These are phyloP conservation scores for Parnassius glacialis DNA, from an alignment of 2,888 invertebrate species.

Conservation along the genomic window DNA sequence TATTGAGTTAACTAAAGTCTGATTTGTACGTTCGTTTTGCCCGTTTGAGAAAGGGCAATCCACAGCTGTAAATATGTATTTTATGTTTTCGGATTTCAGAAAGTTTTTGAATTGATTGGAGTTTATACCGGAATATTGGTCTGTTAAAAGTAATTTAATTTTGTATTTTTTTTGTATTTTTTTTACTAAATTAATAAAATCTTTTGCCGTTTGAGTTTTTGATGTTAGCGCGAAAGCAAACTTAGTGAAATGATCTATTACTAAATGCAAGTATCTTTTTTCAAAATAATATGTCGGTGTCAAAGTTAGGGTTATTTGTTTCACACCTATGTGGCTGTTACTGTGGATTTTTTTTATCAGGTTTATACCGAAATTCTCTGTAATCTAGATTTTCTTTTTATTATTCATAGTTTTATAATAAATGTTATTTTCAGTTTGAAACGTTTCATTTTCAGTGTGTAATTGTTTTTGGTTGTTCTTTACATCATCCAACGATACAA, in stretches of 20 bases:
- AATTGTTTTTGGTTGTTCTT: constrained; percentile 1
- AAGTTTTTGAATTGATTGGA: constrained; percentile 32
- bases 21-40: constrained; percentile 31
- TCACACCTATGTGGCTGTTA: constrained; percentile 26
- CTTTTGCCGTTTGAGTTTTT: constrained; percentile 30
- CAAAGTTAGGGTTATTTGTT: constrained; percentile 26
- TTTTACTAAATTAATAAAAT: constrained; percentile 30
- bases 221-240: constrained; percentile 28
- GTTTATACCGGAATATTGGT: constrained; percentile 40
- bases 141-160: constrained; percentile 26
- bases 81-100: constrained; percentile 29
- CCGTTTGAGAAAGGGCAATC: constrained; percentile 39
- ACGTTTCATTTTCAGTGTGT: neutral
- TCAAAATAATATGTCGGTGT: constrained; percentile 20
- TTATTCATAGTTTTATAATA: too few species aligned
- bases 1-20: constrained; percentile 40
- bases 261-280: constrained; percentile 30
- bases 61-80: constrained; percentile 32
- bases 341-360: too few species aligned
- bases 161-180: constrained; percentile 3
- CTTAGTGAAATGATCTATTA: constrained; percentile 25
- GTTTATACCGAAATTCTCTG: too few species aligned
- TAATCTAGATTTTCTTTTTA: too few species aligned
- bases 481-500: neutral
- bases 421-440: constrained; percentile 2